Evolutionary conservation across 1,140 invertebrate genomes (phyloP).

Genomic region (Ips nitidus): DNA sequence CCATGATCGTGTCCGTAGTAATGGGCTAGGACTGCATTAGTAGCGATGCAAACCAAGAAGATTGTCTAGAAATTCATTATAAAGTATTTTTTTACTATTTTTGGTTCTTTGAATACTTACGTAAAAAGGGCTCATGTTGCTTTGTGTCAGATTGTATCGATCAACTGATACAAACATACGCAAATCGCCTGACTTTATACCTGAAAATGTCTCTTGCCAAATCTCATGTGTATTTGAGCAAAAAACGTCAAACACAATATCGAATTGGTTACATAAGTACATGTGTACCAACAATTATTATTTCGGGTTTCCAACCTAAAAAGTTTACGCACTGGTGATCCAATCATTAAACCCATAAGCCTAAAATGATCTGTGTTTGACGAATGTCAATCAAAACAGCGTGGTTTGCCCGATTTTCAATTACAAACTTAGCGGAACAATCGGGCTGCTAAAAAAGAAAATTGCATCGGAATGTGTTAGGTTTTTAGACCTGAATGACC

Average conservation of each 20-base stretch:
- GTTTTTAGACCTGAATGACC: too few relatives aligned
- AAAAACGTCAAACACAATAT: slow-evolving; percentile 6
- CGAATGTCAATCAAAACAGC: not conserved
- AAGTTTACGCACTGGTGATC: slow-evolving; percentile 9
- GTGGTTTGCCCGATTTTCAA: not conserved
- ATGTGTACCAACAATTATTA: slow-evolving; percentile 7
- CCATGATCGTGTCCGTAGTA: not conserved
- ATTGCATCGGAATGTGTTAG: not conserved
- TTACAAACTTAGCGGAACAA: not conserved
- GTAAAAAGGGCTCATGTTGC: slow-evolving; percentile 6
- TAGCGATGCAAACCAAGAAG: slow-evolving; percentile 19
- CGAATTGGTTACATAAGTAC: slow-evolving; percentile 3
- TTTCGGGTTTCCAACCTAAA: slow-evolving; percentile 2
- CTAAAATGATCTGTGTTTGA: not conserved
- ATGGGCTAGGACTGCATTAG: slow-evolving; percentile 1
- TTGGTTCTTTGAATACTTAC: slow-evolving; percentile 4
- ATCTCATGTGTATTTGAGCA: slow-evolving; percentile 3
- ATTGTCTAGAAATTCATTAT: not conserved
- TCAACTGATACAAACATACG: not conserved
- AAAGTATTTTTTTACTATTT: not conserved
- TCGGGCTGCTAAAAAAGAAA: not conserved
- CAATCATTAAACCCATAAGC: slow-evolving; percentile 6
- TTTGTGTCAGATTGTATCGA: not conserved
- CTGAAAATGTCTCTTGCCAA: not conserved
- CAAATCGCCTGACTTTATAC: slow-evolving; percentile 1